Conservation (phyloP, 1,140 invertebrate genomes). For the Magallana ariakensis region DNA sequence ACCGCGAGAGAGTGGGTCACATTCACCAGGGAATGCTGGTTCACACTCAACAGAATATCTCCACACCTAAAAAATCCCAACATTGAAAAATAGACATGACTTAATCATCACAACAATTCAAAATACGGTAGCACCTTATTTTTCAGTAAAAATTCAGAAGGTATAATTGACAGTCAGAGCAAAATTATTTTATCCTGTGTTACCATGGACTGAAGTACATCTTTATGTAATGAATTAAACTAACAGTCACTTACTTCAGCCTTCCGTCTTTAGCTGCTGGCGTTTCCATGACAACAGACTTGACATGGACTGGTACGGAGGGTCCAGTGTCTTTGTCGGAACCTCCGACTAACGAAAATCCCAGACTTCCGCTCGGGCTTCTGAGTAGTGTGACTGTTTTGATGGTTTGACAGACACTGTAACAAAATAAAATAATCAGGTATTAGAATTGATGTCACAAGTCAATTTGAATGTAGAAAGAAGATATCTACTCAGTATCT, state of each 20-base stretch:
- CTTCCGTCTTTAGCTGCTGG: constrained; percentile 81
- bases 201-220: no score
- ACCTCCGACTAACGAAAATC: constrained; percentile 82
- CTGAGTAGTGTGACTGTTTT: constrained; percentile 80
- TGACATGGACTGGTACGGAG: constrained; percentile 80
- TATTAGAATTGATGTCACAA: background rate
- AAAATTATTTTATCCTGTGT: no score
- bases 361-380: constrained; percentile 78
- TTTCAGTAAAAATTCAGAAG: background rate
- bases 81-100: no score
- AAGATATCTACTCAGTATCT: no score
- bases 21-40: constrained; percentile 80
- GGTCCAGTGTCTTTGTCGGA: constrained; percentile 79
- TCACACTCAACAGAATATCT: constrained; percentile 81
- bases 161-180: background rate
- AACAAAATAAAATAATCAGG: constrained; percentile 50
- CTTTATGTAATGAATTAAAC: background rate
- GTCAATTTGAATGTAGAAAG: no score
- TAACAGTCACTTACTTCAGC: constrained; percentile 75
- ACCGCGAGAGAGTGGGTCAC: constrained; percentile 81
- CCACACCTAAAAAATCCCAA: constrained; percentile 78
- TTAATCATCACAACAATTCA: no score
- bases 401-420: constrained; percentile 79
- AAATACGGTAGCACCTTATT: no score
- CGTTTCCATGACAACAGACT: constrained; percentile 81